Evolutionary conservation across 2,113 vertebrate species (phyloP).

Genomic region (Saguinus midas): DNA sequence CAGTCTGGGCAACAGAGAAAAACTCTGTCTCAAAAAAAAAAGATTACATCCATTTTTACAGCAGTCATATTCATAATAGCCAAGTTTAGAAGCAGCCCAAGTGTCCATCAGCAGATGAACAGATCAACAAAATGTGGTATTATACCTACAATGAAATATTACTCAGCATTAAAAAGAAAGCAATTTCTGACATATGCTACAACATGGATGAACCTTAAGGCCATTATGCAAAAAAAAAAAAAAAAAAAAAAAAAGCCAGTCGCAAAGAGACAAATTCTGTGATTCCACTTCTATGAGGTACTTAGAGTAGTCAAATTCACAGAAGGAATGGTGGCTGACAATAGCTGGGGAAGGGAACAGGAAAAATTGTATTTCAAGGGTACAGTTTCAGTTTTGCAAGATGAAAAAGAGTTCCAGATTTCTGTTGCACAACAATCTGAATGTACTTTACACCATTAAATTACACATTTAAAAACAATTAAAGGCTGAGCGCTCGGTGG

Average conservation of each 20-base stretch:
- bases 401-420: not conserved
- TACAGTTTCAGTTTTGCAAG: not conserved
- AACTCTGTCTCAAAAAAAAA: too few species aligned
- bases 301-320: not conserved
- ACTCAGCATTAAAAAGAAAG: not conserved
- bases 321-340: not conserved
- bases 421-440: not conserved
- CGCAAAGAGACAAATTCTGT: not conserved
- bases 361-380: not conserved
- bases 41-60: not conserved
- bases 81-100: not conserved
- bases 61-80: not conserved
- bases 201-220: not conserved
- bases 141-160: not conserved
- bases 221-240: not conserved
- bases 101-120: not conserved
- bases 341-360: accelerated
- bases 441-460: not conserved
- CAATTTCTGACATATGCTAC: not conserved
- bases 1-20: too few species aligned
- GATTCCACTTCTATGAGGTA: not conserved
- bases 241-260: not conserved
- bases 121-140: not conserved
- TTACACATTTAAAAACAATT: not conserved
- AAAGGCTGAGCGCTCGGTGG: too few species aligned